phyloP scores from a whole-genome alignment of 2,113 vertebrate species.

The Lonchura striata region DNA sequence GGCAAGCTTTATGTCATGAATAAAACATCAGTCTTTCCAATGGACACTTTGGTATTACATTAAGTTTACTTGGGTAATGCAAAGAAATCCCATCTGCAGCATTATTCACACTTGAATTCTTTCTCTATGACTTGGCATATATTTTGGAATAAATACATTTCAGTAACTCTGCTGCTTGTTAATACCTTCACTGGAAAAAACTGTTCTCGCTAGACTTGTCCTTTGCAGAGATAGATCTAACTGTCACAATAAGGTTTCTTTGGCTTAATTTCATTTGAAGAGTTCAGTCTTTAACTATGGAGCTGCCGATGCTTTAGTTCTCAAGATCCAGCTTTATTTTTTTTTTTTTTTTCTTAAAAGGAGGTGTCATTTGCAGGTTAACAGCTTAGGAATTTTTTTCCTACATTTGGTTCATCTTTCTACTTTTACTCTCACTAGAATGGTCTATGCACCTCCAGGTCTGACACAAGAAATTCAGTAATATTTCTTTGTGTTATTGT shows the following conservation, averaged over 20 bases:
- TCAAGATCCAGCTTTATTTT: neutral
- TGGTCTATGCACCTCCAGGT: neutral
- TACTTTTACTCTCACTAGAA: neutral
- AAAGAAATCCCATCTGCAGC: neutral
- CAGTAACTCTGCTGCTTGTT: neutral
- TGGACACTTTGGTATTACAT: neutral
- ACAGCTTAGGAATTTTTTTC: neutral
- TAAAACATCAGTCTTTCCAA: neutral
- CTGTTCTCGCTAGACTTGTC: neutral
- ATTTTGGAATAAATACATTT: neutral
- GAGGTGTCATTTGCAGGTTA: neutral
- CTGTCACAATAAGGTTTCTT: neutral
- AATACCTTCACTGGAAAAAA: neutral
- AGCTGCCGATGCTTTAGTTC: neutral
- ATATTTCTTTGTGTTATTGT: neutral
- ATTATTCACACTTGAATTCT: neutral
- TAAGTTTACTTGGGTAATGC: neutral
- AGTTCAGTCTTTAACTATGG: neutral
- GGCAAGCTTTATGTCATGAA: neutral
- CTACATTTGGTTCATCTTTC: neutral
- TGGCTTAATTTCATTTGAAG: neutral
- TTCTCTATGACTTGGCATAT: neutral
- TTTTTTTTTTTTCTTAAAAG: neutral
- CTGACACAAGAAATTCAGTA: neutral
- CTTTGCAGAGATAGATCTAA: neutral